Evolutionary conservation across 2,113 vertebrate genomes (phyloP), one percentile per base, ranked within the genome.

Genomic region (Equus quagga): DNA sequence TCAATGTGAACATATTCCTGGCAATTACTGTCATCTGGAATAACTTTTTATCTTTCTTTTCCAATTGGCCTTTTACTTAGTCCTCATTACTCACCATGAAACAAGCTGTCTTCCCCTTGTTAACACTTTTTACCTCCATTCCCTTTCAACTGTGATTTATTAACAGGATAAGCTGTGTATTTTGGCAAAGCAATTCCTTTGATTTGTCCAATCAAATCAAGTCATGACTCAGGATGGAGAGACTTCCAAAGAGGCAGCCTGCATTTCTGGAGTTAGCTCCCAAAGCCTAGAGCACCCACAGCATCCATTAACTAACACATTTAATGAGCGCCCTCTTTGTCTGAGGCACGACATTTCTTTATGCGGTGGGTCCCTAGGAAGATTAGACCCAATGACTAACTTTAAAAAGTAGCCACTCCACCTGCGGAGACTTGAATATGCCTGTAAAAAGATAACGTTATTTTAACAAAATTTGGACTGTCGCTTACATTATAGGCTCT

Each of bases 41-140:
- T 90, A 79, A 84, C n/a, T 87, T 95, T 96, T 95, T 89, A 89
- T 87, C 80, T 97, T 92, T 83, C 75, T 78, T 80, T 95, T 80
- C 58, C 64, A 92, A 41, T 58, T 67, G 91, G 26, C 80, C 80
- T 95, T 97, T 90, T 96, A 94, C 41, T 31, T 82, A 31, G 49
- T 75, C 49, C 67, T 94, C 97, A 94, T 94, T 95, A 96, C 64
- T 97, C 95, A 96, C 80, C 79, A 54, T 36, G 44, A 70, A 94
- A 95, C 36, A 95, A 83, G 75, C 80, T 76, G 64, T 51, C 84
- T 92, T 95, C 95, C 56, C 65, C 75, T 92, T 90, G 95, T 96
- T 98, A 97, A 86, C 88, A 96, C 69, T n/a, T 80, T 87, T 83
- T 95, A 80, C 80, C 64, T 92, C 31, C 10, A 36, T 69, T 95